Evolutionary conservation across 2,797 vertebrate genomes (phyloP), one percentile per base, ranked within the genome.

Genomic region (Smutsia gigantea): DNA sequence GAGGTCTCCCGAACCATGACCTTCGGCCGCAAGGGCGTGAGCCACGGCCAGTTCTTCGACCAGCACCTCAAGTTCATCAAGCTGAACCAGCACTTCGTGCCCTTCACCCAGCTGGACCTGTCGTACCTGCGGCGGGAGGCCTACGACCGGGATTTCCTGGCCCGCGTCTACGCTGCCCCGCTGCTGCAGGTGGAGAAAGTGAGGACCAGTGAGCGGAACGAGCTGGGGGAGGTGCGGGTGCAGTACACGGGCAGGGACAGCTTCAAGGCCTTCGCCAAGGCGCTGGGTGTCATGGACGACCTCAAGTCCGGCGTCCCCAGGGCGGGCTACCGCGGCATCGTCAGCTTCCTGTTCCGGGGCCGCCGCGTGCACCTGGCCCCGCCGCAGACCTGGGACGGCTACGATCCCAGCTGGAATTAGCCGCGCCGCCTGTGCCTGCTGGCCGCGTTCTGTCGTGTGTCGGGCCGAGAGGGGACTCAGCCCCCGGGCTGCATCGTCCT

Each of bases 41-140:
- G 99, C 98, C 99, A 99, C 31, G 99, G 99, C 93, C 99, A 99
- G 55, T 99, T 99, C 96, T 99, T 99, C 77, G 99, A 99, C 96
- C 99, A 99, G 95, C 99, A 99, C 93, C 97, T 99, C 34, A 99
- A 99, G 82, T 99, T 99, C 93, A 99, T 99, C 98, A 99, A 99
- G 97, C 99, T 99, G 39, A 99, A 99, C 98, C 99, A 99, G 96
- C 99, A 99, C 82, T 99, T 99, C 78, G 99, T 99, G 99, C 99
- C 99, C 99, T 99, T 99, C 96, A 99, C 99, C 92, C 99, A 98
- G 66, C 97, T 98, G 79, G 99, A 99, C 96, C 98, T 99, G 93
- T 99, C 99, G 4, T 99, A 99, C 98, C 98, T 99, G 98, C 94
- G 98, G 0, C 99, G 97, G 95, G 99, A 99, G 11, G 98, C 96